Base-by-base conservation (phyloP, 2,113 vertebrate species). In the Synchiropus splendidus region DNA sequence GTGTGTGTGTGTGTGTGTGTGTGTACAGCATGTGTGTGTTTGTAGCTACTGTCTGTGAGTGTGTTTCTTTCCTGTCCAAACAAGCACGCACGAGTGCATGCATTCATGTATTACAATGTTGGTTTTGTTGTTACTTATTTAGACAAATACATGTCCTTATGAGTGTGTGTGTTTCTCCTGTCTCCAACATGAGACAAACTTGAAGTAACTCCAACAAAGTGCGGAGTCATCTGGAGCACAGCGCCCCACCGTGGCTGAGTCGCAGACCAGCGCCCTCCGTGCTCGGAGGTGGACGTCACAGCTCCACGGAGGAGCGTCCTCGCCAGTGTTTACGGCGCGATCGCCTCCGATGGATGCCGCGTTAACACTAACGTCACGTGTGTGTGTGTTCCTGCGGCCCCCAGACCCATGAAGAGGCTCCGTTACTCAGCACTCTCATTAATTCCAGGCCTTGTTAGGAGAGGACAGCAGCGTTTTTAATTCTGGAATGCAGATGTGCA, bases 381-480 rank as follows among this genome's bases (percentile, higher is more conserved):
- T n/a, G n/a, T n/a, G 86, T 87, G 86, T 91, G 87, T 90, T 89
- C 89, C 89, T 83, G 85, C 89, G 89, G 90, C 88, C 89, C 86
- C 87, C 88, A 87, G 87, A 91, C 87, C 87, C 83, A 85, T 89
- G 87, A 90, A 89, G 88, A 89, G 88, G 90, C 72, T 91, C 90
- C 88, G 89, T 91, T 89, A 88, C 87, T 89, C 82, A 88, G 89
- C 87, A 86, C 89, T 90, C 89, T 91, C 89, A 91, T 95, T 94
- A 89, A 92, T 93, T 90, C 83, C 70, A 82, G 86, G 80, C 85
- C 90, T 90, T 90, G 88, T 91, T 91, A 90, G 84, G 84, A 87
- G 89, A 52, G 88, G 86, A 86, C 65, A 65, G 61, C 45, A 40
- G 45, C 39, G 16, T 85, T 64, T 40, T 80, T 31, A 40, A 88